phyloP scores from a whole-genome alignment of 2,888 invertebrate genomes.

The Spilosoma lubricipeda region DNA sequence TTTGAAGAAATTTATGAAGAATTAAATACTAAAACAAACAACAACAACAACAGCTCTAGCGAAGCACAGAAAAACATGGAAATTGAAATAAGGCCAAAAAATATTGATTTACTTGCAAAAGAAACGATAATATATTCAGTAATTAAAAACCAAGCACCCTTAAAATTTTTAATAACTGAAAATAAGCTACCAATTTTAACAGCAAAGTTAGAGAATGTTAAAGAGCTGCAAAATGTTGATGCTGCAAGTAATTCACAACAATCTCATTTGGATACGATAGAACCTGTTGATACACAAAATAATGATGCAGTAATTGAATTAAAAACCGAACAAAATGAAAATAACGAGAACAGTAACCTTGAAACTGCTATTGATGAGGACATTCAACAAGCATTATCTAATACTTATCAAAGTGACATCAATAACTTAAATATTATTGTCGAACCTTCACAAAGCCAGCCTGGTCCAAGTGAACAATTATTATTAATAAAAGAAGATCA shows the following conservation, averaged over 20 bases:
- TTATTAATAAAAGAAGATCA: conserved; percentile 15
- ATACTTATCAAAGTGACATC: not conserved
- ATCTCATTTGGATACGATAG: not conserved
- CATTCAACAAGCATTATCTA: not conserved
- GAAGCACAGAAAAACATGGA: not conserved
- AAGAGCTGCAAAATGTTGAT: conserved; percentile 23
- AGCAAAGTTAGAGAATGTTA: conserved; percentile 60
- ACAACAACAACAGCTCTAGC: too few species aligned
- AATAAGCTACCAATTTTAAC: conserved; percentile 55
- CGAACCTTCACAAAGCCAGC: conserved; percentile 10
- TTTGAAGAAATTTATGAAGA: conserved; percentile 83
- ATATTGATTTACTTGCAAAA: conserved; percentile 45
- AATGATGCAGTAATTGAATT: not conserved
- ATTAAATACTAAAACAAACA: conserved; percentile 55
- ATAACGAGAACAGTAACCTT: not conserved
- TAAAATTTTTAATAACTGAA: conserved; percentile 60
- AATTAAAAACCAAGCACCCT: conserved; percentile 54
- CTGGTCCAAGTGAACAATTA: conserved; percentile 10
- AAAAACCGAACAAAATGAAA: not conserved
- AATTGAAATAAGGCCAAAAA: conserved; percentile 16
- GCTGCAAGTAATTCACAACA: conserved; percentile 16
- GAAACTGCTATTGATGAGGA: not conserved
- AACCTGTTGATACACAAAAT: conserved; percentile 3
- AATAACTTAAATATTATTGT: not conserved
- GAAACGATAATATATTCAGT: conserved; percentile 54